These are phyloP conservation scores for Lochmaea capreae DNA, from an alignment of 2,888 invertebrate genomes.

Conservation along the genomic window DNA sequence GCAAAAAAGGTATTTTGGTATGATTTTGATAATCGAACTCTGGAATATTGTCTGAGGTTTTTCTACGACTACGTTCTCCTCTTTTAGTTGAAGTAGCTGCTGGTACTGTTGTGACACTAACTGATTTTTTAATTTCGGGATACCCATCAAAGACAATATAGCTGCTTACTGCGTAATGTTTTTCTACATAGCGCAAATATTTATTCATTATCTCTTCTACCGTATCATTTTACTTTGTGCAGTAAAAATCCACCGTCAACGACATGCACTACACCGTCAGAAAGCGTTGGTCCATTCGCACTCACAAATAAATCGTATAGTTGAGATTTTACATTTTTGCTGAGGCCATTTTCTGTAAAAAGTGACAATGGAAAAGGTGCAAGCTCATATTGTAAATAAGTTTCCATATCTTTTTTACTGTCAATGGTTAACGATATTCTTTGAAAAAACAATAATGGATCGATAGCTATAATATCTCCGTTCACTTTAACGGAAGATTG, in stretches of 20 bases:
- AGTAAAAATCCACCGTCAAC: slow-evolving; percentile 52
- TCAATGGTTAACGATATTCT: slow-evolving; percentile 27
- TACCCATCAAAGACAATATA: no score
- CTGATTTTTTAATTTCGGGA: slow-evolving; percentile 42
- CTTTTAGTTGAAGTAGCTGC: slow-evolving; percentile 48
- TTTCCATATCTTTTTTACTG: not conserved
- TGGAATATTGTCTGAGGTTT: slow-evolving; percentile 41
- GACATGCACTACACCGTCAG: slow-evolving; percentile 43
- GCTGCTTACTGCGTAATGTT: no score
- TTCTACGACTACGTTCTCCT: slow-evolving; percentile 44
- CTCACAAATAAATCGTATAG: slow-evolving; percentile 41
- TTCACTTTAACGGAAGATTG: slow-evolving; percentile 52
- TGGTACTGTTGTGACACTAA: slow-evolving; percentile 34
- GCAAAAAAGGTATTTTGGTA: slow-evolving; percentile 50
- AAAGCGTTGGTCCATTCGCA: slow-evolving; percentile 36
- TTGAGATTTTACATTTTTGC: no score
- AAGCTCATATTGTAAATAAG: slow-evolving; percentile 53
- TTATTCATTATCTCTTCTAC: slow-evolving; percentile 47
- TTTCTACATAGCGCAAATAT: slow-evolving; percentile 48
- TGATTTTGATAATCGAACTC: slow-evolving; percentile 33
- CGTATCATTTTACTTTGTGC: slow-evolving; percentile 47
- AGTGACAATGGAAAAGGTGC: slow-evolving; percentile 53
- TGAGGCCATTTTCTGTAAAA: slow-evolving; percentile 45
- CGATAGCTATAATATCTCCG: slow-evolving; percentile 38
- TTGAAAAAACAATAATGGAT: slow-evolving; percentile 12